Conservation (phyloP, 2,888 invertebrate species). For the Cheilosia vulpina region DNA sequence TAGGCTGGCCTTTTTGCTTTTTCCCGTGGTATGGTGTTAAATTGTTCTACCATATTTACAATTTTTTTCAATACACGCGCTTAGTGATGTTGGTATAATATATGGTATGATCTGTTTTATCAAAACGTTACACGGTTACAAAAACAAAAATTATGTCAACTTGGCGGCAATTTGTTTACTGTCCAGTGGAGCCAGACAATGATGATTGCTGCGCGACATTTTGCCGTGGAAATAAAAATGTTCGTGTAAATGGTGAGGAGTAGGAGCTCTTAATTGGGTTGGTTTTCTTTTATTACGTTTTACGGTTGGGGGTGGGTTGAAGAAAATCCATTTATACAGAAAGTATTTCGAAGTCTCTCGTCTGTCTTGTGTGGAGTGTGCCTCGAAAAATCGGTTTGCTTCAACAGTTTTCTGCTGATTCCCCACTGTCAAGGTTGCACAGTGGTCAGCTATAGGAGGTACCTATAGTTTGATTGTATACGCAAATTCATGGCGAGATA, state of each 20-base stretch:
- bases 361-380: neutral
- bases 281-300: conserved; percentile 33
- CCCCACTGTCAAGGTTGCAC: neutral
- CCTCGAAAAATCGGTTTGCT: conserved; percentile 16
- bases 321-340: conserved; percentile 11
- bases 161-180: conserved; percentile 40
- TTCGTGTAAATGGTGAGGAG: conserved; percentile 51
- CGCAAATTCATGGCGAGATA: no score
- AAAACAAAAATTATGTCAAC: conserved; percentile 49
- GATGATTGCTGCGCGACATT: conserved; percentile 27
- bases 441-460: no score
- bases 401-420: conserved; percentile 17
- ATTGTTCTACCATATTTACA: neutral
- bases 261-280: conserved; percentile 44
- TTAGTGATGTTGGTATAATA: neutral
- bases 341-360: neutral
- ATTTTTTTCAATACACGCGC: conserved; percentile 3
- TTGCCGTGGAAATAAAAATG: conserved; percentile 30
- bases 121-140: neutral
- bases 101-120: neutral
- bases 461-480: no score
- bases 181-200: conserved; percentile 56
- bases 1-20: neutral
- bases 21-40: conserved; percentile 4
- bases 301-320: neutral